Evolutionary conservation across 2,797 vertebrate genomes (phyloP), one percentile per base, ranked within the genome.

Genomic region (Neosilurus hyrtlii): DNA sequence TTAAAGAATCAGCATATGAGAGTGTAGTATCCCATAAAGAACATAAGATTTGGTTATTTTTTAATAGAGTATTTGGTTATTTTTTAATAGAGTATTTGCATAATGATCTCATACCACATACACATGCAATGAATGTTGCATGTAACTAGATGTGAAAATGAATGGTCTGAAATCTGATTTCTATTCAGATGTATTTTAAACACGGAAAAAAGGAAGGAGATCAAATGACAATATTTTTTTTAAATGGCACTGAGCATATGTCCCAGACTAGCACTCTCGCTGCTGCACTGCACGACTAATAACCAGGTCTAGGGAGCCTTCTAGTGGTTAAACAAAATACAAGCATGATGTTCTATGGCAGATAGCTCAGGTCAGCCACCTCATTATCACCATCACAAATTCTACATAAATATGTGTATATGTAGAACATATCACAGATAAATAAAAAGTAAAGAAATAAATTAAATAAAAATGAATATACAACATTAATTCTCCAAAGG

Each of bases 241-340:
- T 3, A 11, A 43, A 68, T 65, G 61, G 35, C 37, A 79, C 9
- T 3, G 5, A 79, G n/a, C 63, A 1, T 11, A 79, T n/a, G 26
- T 79, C 10, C 18, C 49, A 67, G 11, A 35, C 51, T 67, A 67
- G 11, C 22, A 52, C 51, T 9, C 16, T 16, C 20, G 16, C 30
- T 15, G 4, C 61, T 54, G 49, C 56, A 8, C 22, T 20, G 49
- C 24, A 52, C 4, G 35, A 24, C 7, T 49, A 20, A 56, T 66
- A 24, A 56, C 26, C 71, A 83, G 22, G 26, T 24, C 49, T 80
- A 56, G 20, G 57, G 61, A 62, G 57, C 68, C 68, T 78, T 66
- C 75, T 74, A 59, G 67, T 80, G 59, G 68, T 80, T n/a, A 37
- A 20, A 79, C 20, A 59, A 57, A 56, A 22, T 56, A 56, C 12